Evolutionary conservation across 1,140 invertebrate species (phyloP), one percentile per base, ranked within the genome.

Genomic region (Piezodorus guildinii): DNA sequence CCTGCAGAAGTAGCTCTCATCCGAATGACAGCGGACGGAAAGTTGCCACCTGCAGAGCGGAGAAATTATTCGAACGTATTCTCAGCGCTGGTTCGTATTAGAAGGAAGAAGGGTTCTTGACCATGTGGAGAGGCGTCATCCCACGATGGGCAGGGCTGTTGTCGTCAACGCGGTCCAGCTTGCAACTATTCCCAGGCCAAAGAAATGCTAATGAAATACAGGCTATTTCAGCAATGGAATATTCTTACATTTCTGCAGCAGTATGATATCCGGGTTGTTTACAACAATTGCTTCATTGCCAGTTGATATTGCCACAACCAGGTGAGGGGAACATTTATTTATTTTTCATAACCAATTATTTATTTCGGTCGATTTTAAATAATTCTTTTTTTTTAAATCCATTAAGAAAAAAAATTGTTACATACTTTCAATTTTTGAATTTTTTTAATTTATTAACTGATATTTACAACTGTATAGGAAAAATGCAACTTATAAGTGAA

Each of bases 231-330:
- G 83, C 15, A 94, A 98, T 68, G 90, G 90, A 68, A 90, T 98
- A 67, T 77, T 84, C 66, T 79, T 93, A 51, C 96, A 99, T 78
- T 99, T 99, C 77, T 81, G 80, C 59, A 89, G 93, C 60, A 96
- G 93, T 64, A 99, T 99, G 95, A 89, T 98, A 67, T 96, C 94
- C 69, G 96, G 96, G 23, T 81, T 99, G 4, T 83, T 98, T 52
- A 99, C 96, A 54, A 99, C 96, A 27, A 84, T 87, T 61, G 91
- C 93, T 9, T 98, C 95, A 0, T 96, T 99, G 92, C 96, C 96
- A 16, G 90, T 98, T 19, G 96, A 99, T 78, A 99, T 99, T 74
- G 94, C 92, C 23, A 98, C 98, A 79, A 98, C 96, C 15, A 89
- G 90, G 87, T 91, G 76, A 23, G 25, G 8, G 2, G 16, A 27